Percentiles rank a stretch among this genome's conserved stretches.
These are phyloP conservation scores for Anas georgica DNA, from an alignment of 2,797 vertebrate genomes.

Conservation along the genomic window DNA sequence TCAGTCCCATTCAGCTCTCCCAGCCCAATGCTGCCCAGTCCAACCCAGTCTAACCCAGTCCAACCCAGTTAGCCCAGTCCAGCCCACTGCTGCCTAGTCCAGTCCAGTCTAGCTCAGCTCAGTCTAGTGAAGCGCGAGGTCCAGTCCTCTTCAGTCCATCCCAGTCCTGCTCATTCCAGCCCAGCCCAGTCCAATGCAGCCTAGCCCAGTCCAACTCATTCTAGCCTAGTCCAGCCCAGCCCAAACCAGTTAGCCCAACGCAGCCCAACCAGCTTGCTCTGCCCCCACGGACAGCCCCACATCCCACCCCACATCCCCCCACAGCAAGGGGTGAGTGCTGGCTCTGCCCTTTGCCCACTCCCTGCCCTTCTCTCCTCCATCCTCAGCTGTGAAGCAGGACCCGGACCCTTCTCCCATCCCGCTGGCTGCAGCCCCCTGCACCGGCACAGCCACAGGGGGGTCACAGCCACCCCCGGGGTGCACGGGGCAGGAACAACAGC, in stretches of 20 bases:
- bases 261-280: rapidly evolving
- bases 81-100: not conserved
- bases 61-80: not conserved
- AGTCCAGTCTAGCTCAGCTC: not conserved
- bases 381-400: not conserved
- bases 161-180: not conserved
- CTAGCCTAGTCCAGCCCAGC: not conserved
- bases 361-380: not conserved
- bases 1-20: not conserved
- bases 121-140: not conserved
- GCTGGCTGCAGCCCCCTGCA: not conserved
- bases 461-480: not conserved
- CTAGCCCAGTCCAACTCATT: not conserved
- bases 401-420: not conserved
- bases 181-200: not conserved
- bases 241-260: not conserved
- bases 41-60: not conserved
- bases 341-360: not conserved
- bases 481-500: not conserved
- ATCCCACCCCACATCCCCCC: too few species aligned
- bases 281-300: not conserved
- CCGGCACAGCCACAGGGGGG: rapidly evolving
- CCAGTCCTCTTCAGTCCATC: not conserved
- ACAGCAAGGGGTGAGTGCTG: too few species aligned
- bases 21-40: not conserved